Evolutionary conservation across 1,140 invertebrate genomes (phyloP).

Genomic region (Grapholita molesta): DNA sequence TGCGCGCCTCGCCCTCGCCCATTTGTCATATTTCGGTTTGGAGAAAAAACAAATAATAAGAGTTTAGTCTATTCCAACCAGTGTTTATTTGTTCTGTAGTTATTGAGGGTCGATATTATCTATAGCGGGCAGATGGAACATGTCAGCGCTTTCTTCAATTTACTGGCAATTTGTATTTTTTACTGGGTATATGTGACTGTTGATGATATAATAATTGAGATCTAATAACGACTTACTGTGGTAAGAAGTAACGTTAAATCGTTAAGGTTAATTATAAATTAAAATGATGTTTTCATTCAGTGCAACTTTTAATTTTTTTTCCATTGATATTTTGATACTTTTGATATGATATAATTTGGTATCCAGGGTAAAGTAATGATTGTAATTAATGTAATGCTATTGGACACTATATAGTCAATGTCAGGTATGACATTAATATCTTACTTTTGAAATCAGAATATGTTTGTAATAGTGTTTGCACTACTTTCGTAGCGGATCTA

Average conservation of each 20-base stretch:
- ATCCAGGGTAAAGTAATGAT: too few relatives aligned
- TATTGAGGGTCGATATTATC: conserved; percentile 70
- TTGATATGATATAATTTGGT: too few relatives aligned
- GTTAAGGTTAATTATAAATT: too few relatives aligned
- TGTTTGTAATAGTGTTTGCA: neutral
- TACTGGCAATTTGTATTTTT: conserved; percentile 32
- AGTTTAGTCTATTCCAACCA: conserved; percentile 59
- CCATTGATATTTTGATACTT: too few relatives aligned
- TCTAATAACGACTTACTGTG: too few relatives aligned
- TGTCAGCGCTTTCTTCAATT: conserved; percentile 43
- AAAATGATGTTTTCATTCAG: neutral
- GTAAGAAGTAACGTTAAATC: too few relatives aligned
- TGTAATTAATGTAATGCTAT: too few relatives aligned
- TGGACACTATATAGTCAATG: too few relatives aligned
- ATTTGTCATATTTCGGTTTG: conserved; percentile 76
- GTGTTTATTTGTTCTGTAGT: conserved; percentile 68
- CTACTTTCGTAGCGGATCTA: neutral
- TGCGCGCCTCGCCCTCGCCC: conserved; percentile 60
- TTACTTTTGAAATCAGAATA: too few relatives aligned
- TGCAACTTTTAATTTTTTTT: neutral
- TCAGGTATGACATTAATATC: too few relatives aligned
- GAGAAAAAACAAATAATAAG: conserved; percentile 69
- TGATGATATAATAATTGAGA: neutral
- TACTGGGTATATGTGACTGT: neutral
- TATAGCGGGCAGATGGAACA: conserved; percentile 58